Percentiles rank a stretch among this genome's conserved stretches.
Evolutionary conservation across 2,113 vertebrate species (phyloP).

Genomic region (Galemys pyrenaicus): DNA sequence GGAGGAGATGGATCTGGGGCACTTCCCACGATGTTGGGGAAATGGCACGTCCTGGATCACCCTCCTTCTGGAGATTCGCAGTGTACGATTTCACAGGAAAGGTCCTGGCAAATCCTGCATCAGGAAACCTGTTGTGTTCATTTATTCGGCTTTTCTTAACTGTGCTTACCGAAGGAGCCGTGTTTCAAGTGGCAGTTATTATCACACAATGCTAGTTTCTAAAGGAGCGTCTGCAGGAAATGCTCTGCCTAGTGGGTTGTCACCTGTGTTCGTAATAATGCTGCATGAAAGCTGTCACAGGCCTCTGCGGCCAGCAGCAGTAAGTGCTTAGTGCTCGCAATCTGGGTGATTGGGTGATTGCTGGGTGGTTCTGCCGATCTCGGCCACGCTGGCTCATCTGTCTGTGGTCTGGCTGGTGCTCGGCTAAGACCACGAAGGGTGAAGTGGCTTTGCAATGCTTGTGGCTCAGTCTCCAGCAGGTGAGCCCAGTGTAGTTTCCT

Average conservation of each 20-base stretch:
- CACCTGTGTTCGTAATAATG: constrained; percentile 56
- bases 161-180: constrained; percentile 18
- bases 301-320: background rate
- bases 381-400: background rate
- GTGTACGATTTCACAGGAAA: constrained; percentile 34
- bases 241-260: constrained; percentile 21
- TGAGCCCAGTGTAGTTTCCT: background rate
- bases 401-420: background rate
- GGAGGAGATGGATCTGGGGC: background rate
- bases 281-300: constrained; percentile 44
- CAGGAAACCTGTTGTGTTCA: constrained; percentile 57
- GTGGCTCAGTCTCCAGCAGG: background rate
- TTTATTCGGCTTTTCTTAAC: constrained; percentile 45
- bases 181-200: constrained; percentile 52
- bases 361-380: constrained; percentile 2
- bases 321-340: background rate
- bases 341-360: background rate
- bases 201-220: constrained; percentile 54
- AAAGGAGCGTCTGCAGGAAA: constrained; percentile 43
- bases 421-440: background rate
- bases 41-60: background rate
- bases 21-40: background rate
- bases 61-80: background rate
- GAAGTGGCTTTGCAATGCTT: background rate
- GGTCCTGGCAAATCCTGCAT: constrained; percentile 20